These are phyloP conservation scores for Pampus argenteus DNA, from an alignment of 2,797 vertebrate species.

Conservation along the genomic window DNA sequence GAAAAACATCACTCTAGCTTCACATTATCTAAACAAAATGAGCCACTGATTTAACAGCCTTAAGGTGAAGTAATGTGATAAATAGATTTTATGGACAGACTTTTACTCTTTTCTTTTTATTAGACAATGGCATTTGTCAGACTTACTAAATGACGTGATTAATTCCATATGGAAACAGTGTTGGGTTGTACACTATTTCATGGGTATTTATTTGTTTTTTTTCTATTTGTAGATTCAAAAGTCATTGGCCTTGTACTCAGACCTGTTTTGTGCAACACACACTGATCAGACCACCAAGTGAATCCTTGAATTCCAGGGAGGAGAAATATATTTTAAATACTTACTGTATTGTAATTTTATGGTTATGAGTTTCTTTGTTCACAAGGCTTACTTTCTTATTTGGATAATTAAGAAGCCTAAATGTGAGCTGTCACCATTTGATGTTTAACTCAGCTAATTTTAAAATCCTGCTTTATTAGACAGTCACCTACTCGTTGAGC, in stretches of 20 bases:
- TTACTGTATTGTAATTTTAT: not conserved
- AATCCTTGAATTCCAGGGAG: not conserved
- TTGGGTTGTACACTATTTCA: not conserved
- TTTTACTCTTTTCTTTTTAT: not conserved
- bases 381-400: not conserved
- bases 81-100: not conserved
- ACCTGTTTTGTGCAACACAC: constrained; percentile 19
- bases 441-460: not conserved
- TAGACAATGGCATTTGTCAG: not conserved
- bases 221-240: constrained; percentile 36
- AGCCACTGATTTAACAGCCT: constrained; percentile 15
- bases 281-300: constrained; percentile 7
- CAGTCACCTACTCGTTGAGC: not conserved
- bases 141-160: not conserved
- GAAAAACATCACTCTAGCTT: not conserved
- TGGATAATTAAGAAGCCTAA: not conserved
- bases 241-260: constrained; percentile 15
- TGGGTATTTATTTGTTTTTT: constrained; percentile 17
- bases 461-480: constrained; percentile 6
- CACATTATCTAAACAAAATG: not conserved
- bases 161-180: not conserved
- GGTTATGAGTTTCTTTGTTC: not conserved
- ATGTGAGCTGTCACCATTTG: not conserved
- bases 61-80: not conserved
- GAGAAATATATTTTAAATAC: not conserved